phyloP scores from a whole-genome alignment of 2,113 vertebrate genomes.

The Sander lucioperca region DNA sequence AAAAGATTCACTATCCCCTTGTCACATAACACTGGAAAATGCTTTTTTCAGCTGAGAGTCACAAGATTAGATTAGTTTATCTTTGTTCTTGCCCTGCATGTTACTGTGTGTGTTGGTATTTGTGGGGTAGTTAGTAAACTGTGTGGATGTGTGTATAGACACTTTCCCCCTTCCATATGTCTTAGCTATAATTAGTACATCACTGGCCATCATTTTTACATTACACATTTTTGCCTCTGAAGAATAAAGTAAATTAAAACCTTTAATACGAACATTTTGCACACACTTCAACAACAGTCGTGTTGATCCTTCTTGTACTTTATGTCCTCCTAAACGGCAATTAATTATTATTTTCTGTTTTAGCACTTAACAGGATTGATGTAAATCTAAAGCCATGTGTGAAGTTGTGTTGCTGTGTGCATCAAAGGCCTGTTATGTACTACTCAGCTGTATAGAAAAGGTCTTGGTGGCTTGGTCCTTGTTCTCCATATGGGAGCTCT shows the following conservation, averaged over 20 bases:
- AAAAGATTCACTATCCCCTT: constrained; percentile 19
- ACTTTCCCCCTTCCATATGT: constrained; percentile 11
- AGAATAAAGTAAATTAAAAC: not conserved
- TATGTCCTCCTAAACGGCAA: constrained; percentile 37
- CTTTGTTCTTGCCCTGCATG: constrained; percentile 66
- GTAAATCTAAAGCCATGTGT: constrained; percentile 22
- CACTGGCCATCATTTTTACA: constrained; percentile 59
- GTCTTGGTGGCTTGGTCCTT: not conserved
- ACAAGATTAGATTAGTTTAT: constrained; percentile 36
- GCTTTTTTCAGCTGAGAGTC: constrained; percentile 51
- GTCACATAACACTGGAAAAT: constrained; percentile 14
- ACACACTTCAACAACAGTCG: not conserved
- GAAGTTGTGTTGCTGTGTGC: constrained; percentile 14
- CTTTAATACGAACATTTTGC: constrained; percentile 25
- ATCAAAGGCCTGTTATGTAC: constrained; percentile 72
- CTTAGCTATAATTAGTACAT: constrained; percentile 64
- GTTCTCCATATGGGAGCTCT: constrained; percentile 35
- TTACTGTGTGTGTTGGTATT: constrained; percentile 40
- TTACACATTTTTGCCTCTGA: not conserved
- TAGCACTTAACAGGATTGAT: constrained; percentile 44
- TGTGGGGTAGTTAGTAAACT: constrained; percentile 31
- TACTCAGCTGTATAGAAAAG: constrained; percentile 41
- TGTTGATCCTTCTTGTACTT: constrained; percentile 50
- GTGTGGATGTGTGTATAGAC: constrained; percentile 41
- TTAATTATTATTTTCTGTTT: constrained; percentile 46